Evolutionary conservation across 2,113 vertebrate genomes (phyloP).

Genomic region (Mastomys coucha): DNA sequence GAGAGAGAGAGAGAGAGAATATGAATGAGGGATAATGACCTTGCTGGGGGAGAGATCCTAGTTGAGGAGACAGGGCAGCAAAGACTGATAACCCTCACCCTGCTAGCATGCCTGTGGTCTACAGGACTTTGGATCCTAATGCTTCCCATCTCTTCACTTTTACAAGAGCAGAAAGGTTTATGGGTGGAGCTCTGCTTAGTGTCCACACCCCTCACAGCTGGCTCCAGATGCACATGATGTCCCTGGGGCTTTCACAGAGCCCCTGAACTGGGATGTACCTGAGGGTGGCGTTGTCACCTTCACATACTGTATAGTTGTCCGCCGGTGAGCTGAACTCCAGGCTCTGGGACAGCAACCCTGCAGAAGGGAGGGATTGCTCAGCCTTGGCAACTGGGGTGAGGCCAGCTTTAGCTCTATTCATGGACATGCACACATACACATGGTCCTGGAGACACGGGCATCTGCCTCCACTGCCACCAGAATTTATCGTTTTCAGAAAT

Average conservation of each 20-base stretch:
- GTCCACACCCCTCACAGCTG: not conserved
- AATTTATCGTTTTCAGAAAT: not conserved
- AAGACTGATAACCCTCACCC: not conserved
- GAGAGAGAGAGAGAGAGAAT: not conserved
- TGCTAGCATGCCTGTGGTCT: fast-evolving
- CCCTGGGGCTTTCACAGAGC: too few relatives aligned
- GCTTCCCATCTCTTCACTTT: fast-evolving
- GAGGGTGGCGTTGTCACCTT: constrained; percentile 82
- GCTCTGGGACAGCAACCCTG: constrained; percentile 82
- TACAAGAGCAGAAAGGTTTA: not conserved
- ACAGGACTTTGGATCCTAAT: not conserved
- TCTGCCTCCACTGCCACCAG: not conserved
- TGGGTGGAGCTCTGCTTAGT: not conserved
- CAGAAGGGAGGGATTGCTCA: not conserved
- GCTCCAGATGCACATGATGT: not conserved
- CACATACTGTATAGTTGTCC: constrained; percentile 80
- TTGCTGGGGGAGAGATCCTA: not conserved
- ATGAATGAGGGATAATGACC: not conserved
- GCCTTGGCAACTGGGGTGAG: not conserved
- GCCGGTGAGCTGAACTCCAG: constrained; percentile 78
- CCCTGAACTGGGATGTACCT: constrained; percentile 39
- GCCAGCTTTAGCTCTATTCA: fast-evolving
- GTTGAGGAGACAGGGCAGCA: not conserved
- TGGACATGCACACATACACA: fast-evolving
- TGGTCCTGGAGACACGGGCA: not conserved